Evolutionary conservation across 53 echinoderm and acorn worm species (phyloP).

Genomic region (Patiria pectinifera): DNA sequence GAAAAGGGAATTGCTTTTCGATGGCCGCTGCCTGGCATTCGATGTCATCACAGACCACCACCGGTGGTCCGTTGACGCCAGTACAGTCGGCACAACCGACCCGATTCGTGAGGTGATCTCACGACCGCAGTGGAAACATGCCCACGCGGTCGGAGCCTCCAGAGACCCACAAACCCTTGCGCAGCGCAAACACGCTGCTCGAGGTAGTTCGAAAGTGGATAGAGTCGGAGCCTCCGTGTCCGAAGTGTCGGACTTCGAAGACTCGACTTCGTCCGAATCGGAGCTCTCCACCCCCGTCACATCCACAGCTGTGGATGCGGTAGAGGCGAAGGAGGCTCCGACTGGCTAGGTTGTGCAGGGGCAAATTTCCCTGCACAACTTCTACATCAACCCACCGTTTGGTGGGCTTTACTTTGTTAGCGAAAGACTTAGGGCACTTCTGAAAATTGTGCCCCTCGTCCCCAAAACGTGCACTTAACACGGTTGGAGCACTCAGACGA

Average conservation of each 20-base stretch:
- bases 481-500: not conserved
- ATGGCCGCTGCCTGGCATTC: not conserved
- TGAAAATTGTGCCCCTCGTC: not conserved
- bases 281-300: not conserved
- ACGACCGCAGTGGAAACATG: not conserved
- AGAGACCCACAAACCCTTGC: not conserved
- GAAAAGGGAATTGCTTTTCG: not conserved
- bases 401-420: not conserved
- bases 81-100: not conserved
- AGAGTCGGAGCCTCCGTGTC: not conserved
- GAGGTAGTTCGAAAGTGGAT: not conserved
- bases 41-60: not conserved
- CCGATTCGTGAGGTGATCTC: not conserved
- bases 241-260: not conserved
- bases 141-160: not conserved
- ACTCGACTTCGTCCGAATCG: not conserved
- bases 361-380: not conserved
- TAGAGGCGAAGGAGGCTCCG: not conserved
- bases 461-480: not conserved
- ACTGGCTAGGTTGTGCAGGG: not conserved
- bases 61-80: not conserved
- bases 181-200: not conserved
- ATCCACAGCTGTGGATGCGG: not conserved
- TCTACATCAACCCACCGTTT: not conserved
- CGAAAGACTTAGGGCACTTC: not conserved